Evolutionary conservation across 1,140 invertebrate genomes (phyloP).

Genomic region (Trissolcus basalis): DNA sequence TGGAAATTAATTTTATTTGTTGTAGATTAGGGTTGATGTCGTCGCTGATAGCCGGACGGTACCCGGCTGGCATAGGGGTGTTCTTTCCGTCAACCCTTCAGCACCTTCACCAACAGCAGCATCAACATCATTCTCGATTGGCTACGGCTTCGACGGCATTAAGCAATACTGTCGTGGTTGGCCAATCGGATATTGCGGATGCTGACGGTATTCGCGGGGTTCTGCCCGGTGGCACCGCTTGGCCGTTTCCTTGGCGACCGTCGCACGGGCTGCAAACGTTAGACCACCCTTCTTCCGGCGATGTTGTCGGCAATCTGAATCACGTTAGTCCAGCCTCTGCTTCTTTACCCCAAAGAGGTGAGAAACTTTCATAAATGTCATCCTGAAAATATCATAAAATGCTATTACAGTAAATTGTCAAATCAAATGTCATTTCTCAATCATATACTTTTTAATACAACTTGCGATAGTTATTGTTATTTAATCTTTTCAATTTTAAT

Average conservation of each 20-base stretch:
- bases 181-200: conserved; percentile 68
- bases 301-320: conserved; percentile 67
- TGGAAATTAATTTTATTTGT: conserved; percentile 20
- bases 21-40: conserved; percentile 87
- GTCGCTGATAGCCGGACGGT: conserved; percentile 79
- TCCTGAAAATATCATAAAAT: no score
- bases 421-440: no score
- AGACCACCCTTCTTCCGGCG: conserved; percentile 70
- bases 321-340: conserved; percentile 72
- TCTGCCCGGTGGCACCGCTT: conserved; percentile 65
- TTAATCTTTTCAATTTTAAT: no score
- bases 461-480: no score
- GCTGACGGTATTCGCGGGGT: conserved; percentile 71
- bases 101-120: conserved; percentile 73
- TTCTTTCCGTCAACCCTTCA: conserved; percentile 74
- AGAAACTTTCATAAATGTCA: conserved; percentile 41
- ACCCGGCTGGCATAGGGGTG: conserved; percentile 79
- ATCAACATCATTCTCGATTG: conserved; percentile 70
- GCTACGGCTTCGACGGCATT: conserved; percentile 69
- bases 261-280: conserved; percentile 69
- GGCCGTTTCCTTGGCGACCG: conserved; percentile 75
- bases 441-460: no score
- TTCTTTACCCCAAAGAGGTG: conserved; percentile 73
- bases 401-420: no score
- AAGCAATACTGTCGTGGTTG: conserved; percentile 71